Base-by-base conservation (phyloP, 2,113 vertebrate species). In the Thalassoma bifasciatum region DNA sequence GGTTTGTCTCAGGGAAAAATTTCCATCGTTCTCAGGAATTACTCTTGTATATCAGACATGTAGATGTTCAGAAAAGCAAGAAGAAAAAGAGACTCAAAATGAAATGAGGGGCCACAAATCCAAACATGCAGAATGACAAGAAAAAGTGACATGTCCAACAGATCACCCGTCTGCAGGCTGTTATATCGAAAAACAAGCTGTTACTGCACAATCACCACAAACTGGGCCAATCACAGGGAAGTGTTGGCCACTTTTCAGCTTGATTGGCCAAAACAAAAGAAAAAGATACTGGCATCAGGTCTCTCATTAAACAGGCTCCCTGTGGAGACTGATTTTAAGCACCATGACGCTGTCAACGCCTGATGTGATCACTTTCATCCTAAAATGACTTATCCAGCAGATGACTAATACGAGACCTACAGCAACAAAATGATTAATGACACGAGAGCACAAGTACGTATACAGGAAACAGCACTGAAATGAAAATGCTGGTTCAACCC, bases 391-490 rank as follows among this genome's bases (percentile, higher is more conserved):
- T 81, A 70, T 76, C 70, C 75, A 50, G 67, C 37, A 26, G 66
- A 75, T 81, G 86, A 84, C 82, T 74, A 76, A 80, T 74, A 47
- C 56, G 79, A 71, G 66, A 84, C 80, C 68, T 13, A 69, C 59
- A 79, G 87, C 78, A 59, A 47, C 70, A 76, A 62, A 70, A 85
- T 84, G 88, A 91, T 86, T 84, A 87, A 88, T 86, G 83, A 79
- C 76, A 72, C 49, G 46, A 71, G 52, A 82, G 50, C 40, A 16
- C 50, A 24, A 13, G 59, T 50, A 54, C 70, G 74, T 65, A 51
- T 57, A 77, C 69, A 72, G 62, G 46, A 51, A 17, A 42, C 62
- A 63, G 64, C 2, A 1, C 50, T 24, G 68, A 42, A 54, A 59
- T 73, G 23, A 58, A 83, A 86, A 56, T 54, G 78, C 69, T 30